Evolutionary conservation across 2,113 vertebrate genomes (phyloP), one percentile per base, ranked within the genome.

Genomic region (Steatornis caripensis): DNA sequence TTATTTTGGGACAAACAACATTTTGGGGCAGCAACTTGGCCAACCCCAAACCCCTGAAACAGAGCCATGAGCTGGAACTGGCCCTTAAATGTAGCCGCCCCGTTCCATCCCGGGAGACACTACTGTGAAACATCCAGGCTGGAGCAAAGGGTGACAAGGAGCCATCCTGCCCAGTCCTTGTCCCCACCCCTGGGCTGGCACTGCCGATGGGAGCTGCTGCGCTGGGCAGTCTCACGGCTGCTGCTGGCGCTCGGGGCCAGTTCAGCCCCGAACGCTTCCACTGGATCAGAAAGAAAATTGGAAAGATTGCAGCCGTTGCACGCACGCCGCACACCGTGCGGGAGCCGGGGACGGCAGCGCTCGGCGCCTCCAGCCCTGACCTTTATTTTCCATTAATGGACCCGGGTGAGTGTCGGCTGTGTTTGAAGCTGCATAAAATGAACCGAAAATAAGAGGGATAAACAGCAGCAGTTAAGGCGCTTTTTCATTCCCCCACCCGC

Each of bases 371-470:
- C 76, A 83, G 96, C 95, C 87, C 45, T 96, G 97, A 98, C 97
- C 97, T 98, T 98, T 94, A 96, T 96, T 98, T 98, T 97, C 96
- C 93, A 93, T 97, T 98, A 97, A 97, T 96, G 95, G 96, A 77
- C 66, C 71, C 3, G 24, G 36, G 65, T 68, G 94, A 98, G 90
- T 32, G 88, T 93, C 30, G 23, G 55, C 84, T 80, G 94, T 41
- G 82, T 97, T 95, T 93, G 95, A 97, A 97, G 89, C 85, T 78
- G 87, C 89, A 92, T 89, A 97, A 96, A 97, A 97, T 95, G 97
- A 97, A 93, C 83, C 10, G 43, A 95, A 97, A 96, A 96, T 96
- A 95, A 97, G 93, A 89, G 64, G 88, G 53, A 95, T 96, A 97
- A 97, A 96, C 91, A 98, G 91, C 23, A 96, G 92, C 88, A 72